phyloP scores from a whole-genome alignment of 2,797 vertebrate species.

The Chiloscyllium punctatum region DNA sequence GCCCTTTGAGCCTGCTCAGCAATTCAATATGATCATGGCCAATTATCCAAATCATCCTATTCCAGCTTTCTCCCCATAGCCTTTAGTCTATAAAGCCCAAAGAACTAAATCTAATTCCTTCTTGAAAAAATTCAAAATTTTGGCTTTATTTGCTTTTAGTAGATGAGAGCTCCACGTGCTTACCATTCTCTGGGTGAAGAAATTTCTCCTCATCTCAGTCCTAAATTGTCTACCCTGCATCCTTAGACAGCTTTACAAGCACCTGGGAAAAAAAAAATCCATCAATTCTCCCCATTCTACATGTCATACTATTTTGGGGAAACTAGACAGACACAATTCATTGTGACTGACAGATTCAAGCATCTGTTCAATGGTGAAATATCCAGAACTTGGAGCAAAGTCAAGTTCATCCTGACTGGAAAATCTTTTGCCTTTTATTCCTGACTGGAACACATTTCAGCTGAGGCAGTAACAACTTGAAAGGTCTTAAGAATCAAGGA shows the following conservation, averaged over 20 bases:
- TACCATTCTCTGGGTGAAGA: too few relatives aligned
- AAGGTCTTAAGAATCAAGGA: not conserved
- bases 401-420: not conserved
- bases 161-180: too few relatives aligned
- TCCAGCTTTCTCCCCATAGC: too few relatives aligned
- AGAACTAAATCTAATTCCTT: too few relatives aligned
- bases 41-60: too few relatives aligned
- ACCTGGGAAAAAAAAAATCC: not conserved
- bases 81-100: too few relatives aligned
- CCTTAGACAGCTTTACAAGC: not conserved
- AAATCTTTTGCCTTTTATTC: not conserved
- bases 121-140: too few relatives aligned
- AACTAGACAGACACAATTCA: not conserved
- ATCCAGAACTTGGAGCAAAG: not conserved
- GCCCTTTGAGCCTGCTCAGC: too few relatives aligned
- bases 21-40: too few relatives aligned
- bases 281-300: not conserved
- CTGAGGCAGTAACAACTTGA: not conserved
- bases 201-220: too few relatives aligned
- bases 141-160: too few relatives aligned
- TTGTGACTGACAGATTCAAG: not conserved
- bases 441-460: not conserved
- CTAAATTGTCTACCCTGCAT: too few relatives aligned
- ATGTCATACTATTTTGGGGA: not conserved
- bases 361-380: not conserved